Base-by-base conservation (phyloP, 2,888 invertebrate species). In the Trypoxylon attenuatum region DNA sequence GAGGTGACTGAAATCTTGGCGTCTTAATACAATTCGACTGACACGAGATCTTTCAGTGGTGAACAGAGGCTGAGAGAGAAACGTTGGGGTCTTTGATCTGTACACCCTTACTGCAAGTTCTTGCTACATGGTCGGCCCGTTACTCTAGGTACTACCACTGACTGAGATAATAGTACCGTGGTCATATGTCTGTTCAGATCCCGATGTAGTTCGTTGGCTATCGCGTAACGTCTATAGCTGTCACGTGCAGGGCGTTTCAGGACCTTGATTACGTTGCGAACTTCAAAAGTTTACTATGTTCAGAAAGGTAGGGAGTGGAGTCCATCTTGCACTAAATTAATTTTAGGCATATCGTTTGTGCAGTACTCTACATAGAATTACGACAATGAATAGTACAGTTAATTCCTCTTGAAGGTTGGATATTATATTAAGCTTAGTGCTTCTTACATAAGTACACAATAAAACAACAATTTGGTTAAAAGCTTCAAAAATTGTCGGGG, bases 21-120 rank as follows among this genome's bases (percentile, higher is more conserved):
- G 47, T 43, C 33, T 59, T 41, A 50, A 65, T 56, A 64, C 67
- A 70, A 76, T 70, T 60, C 58, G 52, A 67, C 59, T 46, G 62
- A 55, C 51, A 47, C 54, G 55, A 67, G 49, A 56, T 43, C 49
- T 5, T 41, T 15, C 19, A 10, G 41, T 29, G 41, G 6, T 19
- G 5, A 15, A 41, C 33, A 46, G 33, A 29, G 27, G 46, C 16
- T 25, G 56, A 53, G 63, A 62, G 58, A 55, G 58, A 54, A 54
- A 50, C 54, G 38, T 53, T 59, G 58, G 55, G 60, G 55, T 58
- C 64, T 76, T 67, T 76, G 66, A 66, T 69, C 65, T 57, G 69
- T 65, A 61, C 69, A 73, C 70, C 70, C 70, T 66, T 68, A 51
- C 65, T 55, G 63, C 19, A 46, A 67, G 68, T 73, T 73, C 76